phyloP scores from a whole-genome alignment of 2,113 vertebrate species.

The Suricata suricatta region DNA sequence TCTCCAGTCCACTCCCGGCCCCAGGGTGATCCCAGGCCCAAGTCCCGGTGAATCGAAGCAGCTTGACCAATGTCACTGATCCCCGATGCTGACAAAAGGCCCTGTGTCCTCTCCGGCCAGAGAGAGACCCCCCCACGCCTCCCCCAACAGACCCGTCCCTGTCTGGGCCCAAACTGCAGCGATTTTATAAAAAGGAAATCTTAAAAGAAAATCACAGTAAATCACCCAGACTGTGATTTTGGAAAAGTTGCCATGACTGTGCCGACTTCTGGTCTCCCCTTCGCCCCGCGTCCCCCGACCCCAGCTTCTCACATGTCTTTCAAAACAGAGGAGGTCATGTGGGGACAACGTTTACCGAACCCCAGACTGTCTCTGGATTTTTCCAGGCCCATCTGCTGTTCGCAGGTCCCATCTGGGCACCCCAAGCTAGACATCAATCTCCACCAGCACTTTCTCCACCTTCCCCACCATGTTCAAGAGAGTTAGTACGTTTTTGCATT shows the following conservation, averaged over 20 bases:
- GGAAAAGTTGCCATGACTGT: background rate
- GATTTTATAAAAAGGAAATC: background rate
- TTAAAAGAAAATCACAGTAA: background rate
- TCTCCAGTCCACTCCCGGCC: background rate
- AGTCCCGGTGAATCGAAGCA: background rate
- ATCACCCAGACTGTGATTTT: background rate
- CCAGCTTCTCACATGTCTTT: background rate
- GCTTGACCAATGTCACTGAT: background rate
- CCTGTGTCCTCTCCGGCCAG: background rate
- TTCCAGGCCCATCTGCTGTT: background rate
- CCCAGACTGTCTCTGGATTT: background rate
- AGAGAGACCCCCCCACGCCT: background rate
- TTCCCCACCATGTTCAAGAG: background rate
- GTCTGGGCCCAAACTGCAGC: background rate
- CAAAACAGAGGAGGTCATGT: background rate
- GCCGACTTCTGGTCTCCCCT: background rate
- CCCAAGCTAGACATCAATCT: background rate
- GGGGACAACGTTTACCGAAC: background rate
- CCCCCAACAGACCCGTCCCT: background rate
- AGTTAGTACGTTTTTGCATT: too few species aligned
- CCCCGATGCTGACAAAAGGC: background rate
- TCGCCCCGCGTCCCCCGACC: background rate
- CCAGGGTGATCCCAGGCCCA: background rate
- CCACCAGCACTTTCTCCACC: too few species aligned
- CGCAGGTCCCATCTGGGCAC: background rate